Evolutionary conservation across 2,797 vertebrate species (phyloP).

Genomic region (Eulemur rubriventer): DNA sequence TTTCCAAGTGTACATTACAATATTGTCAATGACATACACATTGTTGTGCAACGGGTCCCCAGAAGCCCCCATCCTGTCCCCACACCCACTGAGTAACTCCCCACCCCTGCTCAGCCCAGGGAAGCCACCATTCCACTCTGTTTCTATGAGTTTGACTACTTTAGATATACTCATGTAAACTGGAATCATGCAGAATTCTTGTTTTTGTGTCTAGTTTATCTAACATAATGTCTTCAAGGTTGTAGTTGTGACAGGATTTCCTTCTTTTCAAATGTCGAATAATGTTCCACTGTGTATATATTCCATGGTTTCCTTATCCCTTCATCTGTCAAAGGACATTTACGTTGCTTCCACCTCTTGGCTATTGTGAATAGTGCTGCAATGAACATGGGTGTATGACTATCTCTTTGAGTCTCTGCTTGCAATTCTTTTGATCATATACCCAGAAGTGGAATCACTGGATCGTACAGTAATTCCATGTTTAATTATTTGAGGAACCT

Average conservation of each 20-base stretch:
- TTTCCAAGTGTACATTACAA: neutral
- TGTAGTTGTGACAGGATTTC: neutral
- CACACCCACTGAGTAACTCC: too few relatives aligned
- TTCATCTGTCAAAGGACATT: neutral
- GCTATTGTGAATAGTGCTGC: neutral
- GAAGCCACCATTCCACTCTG: neutral
- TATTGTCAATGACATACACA: neutral
- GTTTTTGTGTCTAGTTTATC: neutral
- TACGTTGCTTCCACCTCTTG: neutral
- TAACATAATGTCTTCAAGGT: neutral
- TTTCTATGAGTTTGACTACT: neutral
- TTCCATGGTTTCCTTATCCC: neutral
- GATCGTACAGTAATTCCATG: neutral
- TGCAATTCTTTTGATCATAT: neutral
- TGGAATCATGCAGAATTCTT: neutral
- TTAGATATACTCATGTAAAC: neutral
- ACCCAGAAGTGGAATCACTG: neutral
- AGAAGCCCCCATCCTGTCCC: neutral
- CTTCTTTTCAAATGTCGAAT: neutral
- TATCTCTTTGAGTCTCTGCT: neutral
- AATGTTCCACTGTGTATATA: neutral
- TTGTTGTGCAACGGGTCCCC: neutral
- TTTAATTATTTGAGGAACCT: neutral
- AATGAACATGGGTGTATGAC: neutral
- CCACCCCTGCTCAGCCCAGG: neutral